A percentile compares a stretch with the other conserved stretches of the same genome.
Evolutionary conservation across 2,888 invertebrate species (phyloP).

Genomic region (Bellardia pandia): DNA sequence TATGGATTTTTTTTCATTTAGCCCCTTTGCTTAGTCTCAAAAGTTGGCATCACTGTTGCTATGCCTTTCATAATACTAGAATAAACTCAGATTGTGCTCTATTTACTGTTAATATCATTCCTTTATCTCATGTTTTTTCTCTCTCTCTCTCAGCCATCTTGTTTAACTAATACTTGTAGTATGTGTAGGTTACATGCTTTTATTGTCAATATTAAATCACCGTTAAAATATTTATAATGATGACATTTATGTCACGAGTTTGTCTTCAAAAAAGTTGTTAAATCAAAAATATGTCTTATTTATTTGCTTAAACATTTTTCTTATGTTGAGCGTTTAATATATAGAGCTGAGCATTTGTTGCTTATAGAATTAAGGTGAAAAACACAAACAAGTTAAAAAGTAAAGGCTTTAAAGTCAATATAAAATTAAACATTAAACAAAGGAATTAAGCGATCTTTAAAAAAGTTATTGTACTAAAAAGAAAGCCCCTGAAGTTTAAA

Average conservation of each 20-base stretch:
- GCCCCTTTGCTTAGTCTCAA: too few relatives aligned
- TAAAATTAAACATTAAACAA: too few relatives aligned
- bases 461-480: not conserved
- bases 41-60: too few relatives aligned
- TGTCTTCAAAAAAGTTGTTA: slow-evolving; percentile 51
- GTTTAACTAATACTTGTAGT: not conserved
- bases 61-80: too few relatives aligned
- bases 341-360: not conserved
- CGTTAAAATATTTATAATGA: slow-evolving; percentile 45
- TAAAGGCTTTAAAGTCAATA: not conserved
- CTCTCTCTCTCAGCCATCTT: too few relatives aligned
- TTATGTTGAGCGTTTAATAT: not conserved
- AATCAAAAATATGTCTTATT: slow-evolving; percentile 15
- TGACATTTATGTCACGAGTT: slow-evolving; percentile 61
- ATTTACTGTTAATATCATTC: too few relatives aligned
- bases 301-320: not conserved
- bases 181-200: slow-evolving; percentile 21
- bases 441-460: not conserved
- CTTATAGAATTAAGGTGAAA: slow-evolving; percentile 35
- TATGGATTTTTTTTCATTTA: too few relatives aligned
- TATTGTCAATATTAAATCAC: slow-evolving; percentile 56
- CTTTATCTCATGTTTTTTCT: too few relatives aligned
- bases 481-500: not conserved
- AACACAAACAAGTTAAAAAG: not conserved
- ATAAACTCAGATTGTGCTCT: too few relatives aligned